These are phyloP conservation scores for Manis crassicaudata DNA, from an alignment of 2,797 vertebrate genomes.

Conservation along the genomic window DNA sequence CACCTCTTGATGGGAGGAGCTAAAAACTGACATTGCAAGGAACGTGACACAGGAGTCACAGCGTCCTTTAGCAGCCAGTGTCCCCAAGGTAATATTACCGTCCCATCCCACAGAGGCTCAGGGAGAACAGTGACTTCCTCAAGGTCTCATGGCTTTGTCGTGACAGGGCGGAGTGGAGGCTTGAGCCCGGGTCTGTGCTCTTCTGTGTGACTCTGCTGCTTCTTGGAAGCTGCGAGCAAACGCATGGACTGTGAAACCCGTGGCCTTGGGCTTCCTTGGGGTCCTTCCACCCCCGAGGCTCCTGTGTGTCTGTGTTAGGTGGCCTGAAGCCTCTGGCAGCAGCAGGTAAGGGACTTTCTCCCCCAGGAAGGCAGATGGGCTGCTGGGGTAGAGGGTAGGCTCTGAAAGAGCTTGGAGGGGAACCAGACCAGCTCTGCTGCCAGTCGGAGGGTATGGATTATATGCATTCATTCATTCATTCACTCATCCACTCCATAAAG, in stretches of 20 bases:
- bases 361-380: neutral
- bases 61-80: neutral
- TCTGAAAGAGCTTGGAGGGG: neutral
- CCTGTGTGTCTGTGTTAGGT: neutral
- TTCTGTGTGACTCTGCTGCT: neutral
- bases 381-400: neutral
- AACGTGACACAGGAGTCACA: too few species aligned
- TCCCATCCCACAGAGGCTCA: neutral
- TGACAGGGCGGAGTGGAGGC: neutral
- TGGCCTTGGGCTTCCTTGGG: neutral
- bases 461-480: neutral
- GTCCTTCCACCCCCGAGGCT: neutral
- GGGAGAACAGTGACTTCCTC: neutral
- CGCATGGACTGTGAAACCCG: neutral
- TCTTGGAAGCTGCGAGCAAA: neutral
- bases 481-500: neutral
- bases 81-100: neutral
- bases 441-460: neutral
- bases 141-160: neutral
- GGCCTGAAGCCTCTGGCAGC: neutral
- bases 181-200: neutral
- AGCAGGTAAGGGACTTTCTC: neutral
- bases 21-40: neutral
- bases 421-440: neutral
- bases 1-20: neutral